These are phyloP conservation scores for Charanyca ferruginea DNA, from an alignment of 2,888 invertebrate genomes.

Conservation along the genomic window DNA sequence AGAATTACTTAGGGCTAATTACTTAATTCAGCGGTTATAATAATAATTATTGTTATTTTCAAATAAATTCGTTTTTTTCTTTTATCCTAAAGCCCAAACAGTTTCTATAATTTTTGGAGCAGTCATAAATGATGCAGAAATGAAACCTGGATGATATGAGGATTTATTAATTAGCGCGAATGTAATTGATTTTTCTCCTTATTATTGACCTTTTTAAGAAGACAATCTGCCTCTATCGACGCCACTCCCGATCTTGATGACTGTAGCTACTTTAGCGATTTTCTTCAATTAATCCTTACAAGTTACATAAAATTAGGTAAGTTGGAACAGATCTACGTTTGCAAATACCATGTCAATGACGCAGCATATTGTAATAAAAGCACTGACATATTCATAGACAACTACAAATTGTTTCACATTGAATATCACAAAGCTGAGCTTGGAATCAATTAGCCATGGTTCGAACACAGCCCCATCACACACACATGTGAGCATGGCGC, in stretches of 20 bases:
- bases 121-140: background rate
- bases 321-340: too few species aligned
- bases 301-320: background rate
- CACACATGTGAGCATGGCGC: conserved; percentile 20
- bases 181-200: too few species aligned
- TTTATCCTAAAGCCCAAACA: too few species aligned
- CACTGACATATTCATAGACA: background rate
- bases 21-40: too few species aligned
- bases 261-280: too few species aligned
- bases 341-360: background rate
- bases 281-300: background rate
- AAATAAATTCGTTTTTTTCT: too few species aligned
- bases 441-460: conserved; percentile 5
- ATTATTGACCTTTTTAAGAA: too few species aligned
- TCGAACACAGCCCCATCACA: conserved; percentile 10
- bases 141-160: background rate
- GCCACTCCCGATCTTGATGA: too few species aligned
- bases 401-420: conserved; percentile 15
- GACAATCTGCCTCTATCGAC: too few species aligned
- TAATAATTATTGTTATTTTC: too few species aligned
- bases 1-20: too few species aligned
- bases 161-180: background rate
- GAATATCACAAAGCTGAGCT: conserved; percentile 5
- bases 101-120: background rate
- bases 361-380: background rate